Percentiles rank a stretch among this genome's conserved stretches.
These are phyloP conservation scores for Hybognathus amarus DNA, from an alignment of 2,797 vertebrate genomes.

Conservation along the genomic window DNA sequence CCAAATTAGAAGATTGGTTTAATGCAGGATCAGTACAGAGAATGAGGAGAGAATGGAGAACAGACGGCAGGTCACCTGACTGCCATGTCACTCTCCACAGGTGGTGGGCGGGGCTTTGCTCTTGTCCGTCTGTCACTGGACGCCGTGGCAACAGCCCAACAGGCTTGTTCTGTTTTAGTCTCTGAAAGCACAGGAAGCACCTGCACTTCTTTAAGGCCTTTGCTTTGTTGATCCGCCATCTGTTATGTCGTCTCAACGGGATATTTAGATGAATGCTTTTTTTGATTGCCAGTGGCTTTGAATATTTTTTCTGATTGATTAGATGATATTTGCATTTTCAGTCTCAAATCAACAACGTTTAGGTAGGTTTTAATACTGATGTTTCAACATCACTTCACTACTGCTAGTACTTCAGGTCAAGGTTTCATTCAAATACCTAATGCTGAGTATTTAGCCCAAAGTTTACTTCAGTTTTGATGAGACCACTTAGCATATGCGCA, in stretches of 20 bases:
- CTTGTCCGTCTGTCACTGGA: constrained; percentile 49
- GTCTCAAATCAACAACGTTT: background rate
- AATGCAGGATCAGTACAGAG: background rate
- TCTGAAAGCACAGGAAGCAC: constrained; percentile 36
- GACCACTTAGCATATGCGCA: background rate
- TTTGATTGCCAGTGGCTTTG: background rate
- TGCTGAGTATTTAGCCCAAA: background rate
- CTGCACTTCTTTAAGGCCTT: constrained; percentile 42
- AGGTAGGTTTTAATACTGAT: background rate
- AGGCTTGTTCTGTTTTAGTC: constrained; percentile 38
- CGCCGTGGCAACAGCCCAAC: constrained; percentile 44
- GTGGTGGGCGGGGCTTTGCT: constrained; percentile 52
- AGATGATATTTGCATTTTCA: background rate
- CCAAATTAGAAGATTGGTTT: background rate
- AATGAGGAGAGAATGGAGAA: background rate
- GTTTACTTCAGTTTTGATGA: background rate
- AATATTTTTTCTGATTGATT: constrained; percentile 16
- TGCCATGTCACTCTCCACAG: constrained; percentile 47
- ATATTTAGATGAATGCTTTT: constrained; percentile 35
- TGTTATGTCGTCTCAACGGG: constrained; percentile 3
- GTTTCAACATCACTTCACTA: background rate
- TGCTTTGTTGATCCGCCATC: constrained; percentile 11
- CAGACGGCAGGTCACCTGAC: constrained; percentile 52
- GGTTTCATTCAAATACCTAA: background rate
- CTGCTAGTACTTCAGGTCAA: background rate